Evolutionary conservation across 2,113 vertebrate genomes (phyloP).

Genomic region (Diadophis punctatus): DNA sequence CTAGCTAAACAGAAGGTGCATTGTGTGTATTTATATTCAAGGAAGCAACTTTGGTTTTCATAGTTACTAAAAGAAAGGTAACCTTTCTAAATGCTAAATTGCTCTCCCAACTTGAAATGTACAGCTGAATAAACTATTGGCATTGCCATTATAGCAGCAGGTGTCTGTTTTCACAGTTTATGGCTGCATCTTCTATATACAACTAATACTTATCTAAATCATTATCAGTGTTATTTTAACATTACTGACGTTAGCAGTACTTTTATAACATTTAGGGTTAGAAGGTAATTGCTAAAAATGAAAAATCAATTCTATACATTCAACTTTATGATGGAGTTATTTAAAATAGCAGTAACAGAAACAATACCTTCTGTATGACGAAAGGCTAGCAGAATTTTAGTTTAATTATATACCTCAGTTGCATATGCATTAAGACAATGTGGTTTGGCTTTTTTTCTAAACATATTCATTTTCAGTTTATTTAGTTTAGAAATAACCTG

Average conservation of each 20-base stretch:
- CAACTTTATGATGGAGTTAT: neutral
- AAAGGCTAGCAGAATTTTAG: neutral
- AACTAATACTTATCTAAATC: neutral
- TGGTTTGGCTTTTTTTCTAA: neutral
- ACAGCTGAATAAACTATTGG: neutral
- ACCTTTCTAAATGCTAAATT: neutral
- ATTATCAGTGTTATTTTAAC: neutral
- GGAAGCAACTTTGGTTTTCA: neutral
- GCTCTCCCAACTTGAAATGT: no score
- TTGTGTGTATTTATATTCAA: neutral
- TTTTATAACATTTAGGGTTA: neutral
- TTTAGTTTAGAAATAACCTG: neutral
- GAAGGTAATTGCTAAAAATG: neutral
- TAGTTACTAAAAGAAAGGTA: neutral
- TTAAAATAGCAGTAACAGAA: neutral
- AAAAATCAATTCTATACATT: neutral
- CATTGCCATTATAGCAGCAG: neutral
- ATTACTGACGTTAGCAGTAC: neutral
- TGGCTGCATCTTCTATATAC: neutral
- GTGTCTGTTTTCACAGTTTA: neutral
- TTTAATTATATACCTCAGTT: neutral
- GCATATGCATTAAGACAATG: neutral
- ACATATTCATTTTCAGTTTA: neutral
- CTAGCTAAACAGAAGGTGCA: neutral
- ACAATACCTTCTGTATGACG: neutral